Evolutionary conservation across 2,888 invertebrate genomes (phyloP).

Genomic region (Parnassius mnemosyne): DNA sequence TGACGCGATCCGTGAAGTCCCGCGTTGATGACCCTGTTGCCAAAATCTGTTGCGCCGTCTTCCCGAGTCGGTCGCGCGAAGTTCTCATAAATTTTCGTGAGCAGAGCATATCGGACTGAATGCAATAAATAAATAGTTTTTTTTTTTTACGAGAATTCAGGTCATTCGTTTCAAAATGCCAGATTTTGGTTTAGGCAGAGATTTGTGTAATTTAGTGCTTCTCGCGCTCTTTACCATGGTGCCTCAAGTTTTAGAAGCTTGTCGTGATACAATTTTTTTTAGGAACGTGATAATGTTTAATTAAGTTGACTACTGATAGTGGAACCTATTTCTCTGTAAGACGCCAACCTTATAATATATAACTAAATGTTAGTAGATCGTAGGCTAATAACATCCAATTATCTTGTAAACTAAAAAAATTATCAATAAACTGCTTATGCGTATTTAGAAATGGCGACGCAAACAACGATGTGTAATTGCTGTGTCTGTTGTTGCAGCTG

Average conservation of each 20-base stretch:
- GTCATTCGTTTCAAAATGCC: conserved; percentile 40
- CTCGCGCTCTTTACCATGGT: conserved; percentile 45
- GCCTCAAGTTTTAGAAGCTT: conserved; percentile 47
- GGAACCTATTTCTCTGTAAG: neutral
- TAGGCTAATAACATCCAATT: neutral
- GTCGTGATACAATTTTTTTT: conserved; percentile 49
- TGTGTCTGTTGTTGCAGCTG: conserved; percentile 82
- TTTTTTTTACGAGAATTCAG: conserved; percentile 19
- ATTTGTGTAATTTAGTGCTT: conserved; percentile 42
- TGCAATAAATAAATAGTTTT: conserved; percentile 32
- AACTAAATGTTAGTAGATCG: neutral
- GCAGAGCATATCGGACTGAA: conserved; percentile 35
- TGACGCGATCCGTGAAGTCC: conserved; percentile 36
- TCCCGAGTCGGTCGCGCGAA: conserved; percentile 46
- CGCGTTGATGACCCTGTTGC: conserved; percentile 57
- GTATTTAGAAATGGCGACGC: neutral
- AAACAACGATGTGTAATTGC: neutral
- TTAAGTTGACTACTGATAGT: conserved; percentile 9
- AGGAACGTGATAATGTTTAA: conserved; percentile 54
- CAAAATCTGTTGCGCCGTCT: conserved; percentile 66
- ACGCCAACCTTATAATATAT: neutral
- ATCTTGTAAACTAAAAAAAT: neutral
- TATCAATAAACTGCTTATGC: neutral
- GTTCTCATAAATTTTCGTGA: conserved; percentile 46
- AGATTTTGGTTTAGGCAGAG: conserved; percentile 44